Base-by-base conservation (phyloP, 2,797 vertebrate genomes). In the Phoebastria nigripes region DNA sequence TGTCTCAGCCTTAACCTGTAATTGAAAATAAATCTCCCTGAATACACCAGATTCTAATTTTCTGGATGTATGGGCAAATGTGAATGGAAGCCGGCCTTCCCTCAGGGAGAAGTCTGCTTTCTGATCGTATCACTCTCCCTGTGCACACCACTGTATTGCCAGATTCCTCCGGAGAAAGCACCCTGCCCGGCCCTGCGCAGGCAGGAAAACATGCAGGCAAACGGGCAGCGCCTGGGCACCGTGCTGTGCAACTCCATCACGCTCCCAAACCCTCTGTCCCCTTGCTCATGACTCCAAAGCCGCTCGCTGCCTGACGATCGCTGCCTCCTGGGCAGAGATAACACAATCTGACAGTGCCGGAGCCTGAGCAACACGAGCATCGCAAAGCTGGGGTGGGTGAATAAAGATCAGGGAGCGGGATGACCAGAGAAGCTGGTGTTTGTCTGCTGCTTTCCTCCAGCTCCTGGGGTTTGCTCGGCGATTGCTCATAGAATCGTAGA, bases 21-120 rank as follows among this genome's bases (percentile, higher is more conserved):
- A 97, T 96, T 97, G 97, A 97, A 98, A 97, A 97, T 91, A 97
- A 97, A 96, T 97, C 96, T 97, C 94, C 79, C 94, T 15, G 77
- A 56, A 89, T 87, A 81, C 76, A 95, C 73, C 79, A 70, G 95
- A 77, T 95, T 93, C 95, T 66, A 62, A 87, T 93, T 95, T 93
- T 96, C 92, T 86, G 94, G 94, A 73, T 88, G 79, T 66, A 7
- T 90, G 93, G 90, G 90, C 89, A 91, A 74, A 93, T 52, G 29
- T 31, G 89, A 66, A 61, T 39, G 82, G 94, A 61, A 62, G 59
- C 52, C 3, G 18, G 55, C 56, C 81, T 72, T 66, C 67, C 89
- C 65, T 67, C 0, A 2, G 96, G 96, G 84, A 94, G 82, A 66
- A 52, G 33, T 20, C 29, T 66, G 93, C 86, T 79, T 46, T 70